phyloP scores from a whole-genome alignment of 2,113 vertebrate species.

The Thamnophis sirtalis region DNA sequence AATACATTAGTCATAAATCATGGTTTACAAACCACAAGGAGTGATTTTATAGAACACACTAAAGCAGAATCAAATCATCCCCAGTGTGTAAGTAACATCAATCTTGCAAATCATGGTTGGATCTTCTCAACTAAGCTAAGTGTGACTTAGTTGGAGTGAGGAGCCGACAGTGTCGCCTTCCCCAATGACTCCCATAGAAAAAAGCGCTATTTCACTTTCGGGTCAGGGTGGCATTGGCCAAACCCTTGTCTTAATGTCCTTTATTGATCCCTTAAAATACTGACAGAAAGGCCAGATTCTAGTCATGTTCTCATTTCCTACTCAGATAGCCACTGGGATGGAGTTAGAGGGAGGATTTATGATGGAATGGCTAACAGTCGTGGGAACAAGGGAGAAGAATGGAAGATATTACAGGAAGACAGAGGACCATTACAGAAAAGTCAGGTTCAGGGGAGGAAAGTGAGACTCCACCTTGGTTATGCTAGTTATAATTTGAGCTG shows the following conservation, averaged over 20 bases:
- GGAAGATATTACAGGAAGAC: not conserved
- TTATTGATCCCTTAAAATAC: not conserved
- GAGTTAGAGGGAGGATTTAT: not conserved
- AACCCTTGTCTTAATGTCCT: not conserved
- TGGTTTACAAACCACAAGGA: not conserved
- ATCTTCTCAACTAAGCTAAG: not conserved
- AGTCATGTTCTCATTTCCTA: not conserved
- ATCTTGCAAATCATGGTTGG: not conserved
- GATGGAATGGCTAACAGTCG: not conserved
- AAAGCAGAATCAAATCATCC: not conserved
- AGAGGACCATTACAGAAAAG: not conserved
- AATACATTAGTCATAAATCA: not conserved
- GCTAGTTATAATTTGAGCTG: not conserved
- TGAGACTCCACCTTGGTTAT: not conserved
- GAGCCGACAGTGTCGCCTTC: not conserved
- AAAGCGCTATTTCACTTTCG: not conserved
- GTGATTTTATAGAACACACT: not conserved
- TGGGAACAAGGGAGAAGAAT: not conserved
- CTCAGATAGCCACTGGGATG: not conserved
- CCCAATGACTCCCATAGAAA: too few relatives aligned
- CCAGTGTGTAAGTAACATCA: not conserved
- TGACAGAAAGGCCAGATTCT: not conserved
- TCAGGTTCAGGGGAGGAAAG: not conserved
- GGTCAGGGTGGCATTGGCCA: not conserved
- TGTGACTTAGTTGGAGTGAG: not conserved